These are phyloP conservation scores for Diarsia rubi DNA, from an alignment of 2,888 invertebrate species.

Conservation along the genomic window DNA sequence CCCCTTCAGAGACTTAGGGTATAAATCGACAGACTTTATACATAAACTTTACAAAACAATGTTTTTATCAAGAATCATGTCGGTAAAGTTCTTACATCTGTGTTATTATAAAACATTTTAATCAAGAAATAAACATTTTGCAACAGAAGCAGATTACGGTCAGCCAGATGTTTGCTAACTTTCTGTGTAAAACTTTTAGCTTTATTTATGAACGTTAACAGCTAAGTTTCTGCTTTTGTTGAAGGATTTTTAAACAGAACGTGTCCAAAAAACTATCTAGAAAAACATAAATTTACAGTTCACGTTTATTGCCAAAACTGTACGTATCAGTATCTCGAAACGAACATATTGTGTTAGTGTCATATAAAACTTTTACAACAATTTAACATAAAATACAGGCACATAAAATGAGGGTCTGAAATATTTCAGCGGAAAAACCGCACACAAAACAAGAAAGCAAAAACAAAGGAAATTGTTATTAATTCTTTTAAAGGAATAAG, in stretches of 20 bases:
- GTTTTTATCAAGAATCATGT: not conserved
- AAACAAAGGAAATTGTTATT: conserved; percentile 53
- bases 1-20: too few species aligned
- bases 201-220: conserved; percentile 16
- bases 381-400: conserved; percentile 61
- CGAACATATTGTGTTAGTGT: conserved; percentile 39
- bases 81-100: not conserved
- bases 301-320: conserved; percentile 56
- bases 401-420: conserved; percentile 47
- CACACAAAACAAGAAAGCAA: conserved; percentile 44
- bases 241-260: conserved; percentile 17
- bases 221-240: conserved; percentile 6
- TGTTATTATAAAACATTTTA: not conserved
- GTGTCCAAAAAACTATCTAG: conserved; percentile 37
- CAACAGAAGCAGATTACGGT: not conserved
- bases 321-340: conserved; percentile 46
- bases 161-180: conserved; percentile 1
- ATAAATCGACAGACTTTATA: too few species aligned
- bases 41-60: not conserved
- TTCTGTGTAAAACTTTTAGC: conserved; percentile 3
- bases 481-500: conserved; percentile 56
- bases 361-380: conserved; percentile 57
- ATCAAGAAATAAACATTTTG: not conserved
- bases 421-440: conserved; percentile 35
- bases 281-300: conserved; percentile 47